phyloP scores from a whole-genome alignment of 2,888 invertebrate genomes.

The Drosophila subquinaria region DNA sequence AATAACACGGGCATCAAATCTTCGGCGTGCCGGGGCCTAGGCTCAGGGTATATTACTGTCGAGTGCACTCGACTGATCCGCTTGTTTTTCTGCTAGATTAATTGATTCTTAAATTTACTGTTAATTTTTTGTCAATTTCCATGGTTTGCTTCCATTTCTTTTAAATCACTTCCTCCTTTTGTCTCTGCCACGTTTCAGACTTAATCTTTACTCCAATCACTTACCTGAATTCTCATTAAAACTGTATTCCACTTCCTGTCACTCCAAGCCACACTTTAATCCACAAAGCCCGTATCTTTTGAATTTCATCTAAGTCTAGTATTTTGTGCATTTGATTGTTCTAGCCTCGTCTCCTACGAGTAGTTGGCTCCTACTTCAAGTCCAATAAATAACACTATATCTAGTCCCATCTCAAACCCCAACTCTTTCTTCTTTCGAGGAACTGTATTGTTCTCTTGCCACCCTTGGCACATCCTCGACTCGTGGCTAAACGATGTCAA shows the following conservation, averaged over 20 bases:
- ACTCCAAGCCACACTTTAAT: neutral
- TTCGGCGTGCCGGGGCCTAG: too few species aligned
- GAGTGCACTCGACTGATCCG: too few species aligned
- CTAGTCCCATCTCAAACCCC: neutral
- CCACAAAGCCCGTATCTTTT: neutral
- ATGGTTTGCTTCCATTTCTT: neutral
- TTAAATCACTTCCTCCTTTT: neutral
- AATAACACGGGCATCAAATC: too few species aligned
- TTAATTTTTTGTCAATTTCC: neutral
- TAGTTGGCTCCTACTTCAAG: neutral
- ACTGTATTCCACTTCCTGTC: conserved; percentile 4
- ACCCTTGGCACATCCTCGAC: conserved; percentile 18
- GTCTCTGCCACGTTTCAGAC: neutral
- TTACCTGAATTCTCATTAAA: conserved; percentile 15
- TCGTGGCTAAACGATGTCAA: conserved; percentile 75
- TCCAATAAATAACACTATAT: neutral
- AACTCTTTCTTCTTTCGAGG: neutral
- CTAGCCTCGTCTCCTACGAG: neutral
- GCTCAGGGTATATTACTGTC: too few species aligned
- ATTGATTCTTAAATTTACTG: neutral
- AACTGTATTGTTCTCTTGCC: conserved; percentile 45
- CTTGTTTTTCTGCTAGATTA: neutral
- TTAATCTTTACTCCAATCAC: conserved; percentile 14
- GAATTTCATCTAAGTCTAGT: neutral
- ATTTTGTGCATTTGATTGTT: conserved; percentile 1